These are phyloP conservation scores for Phaethon lepturus DNA, from an alignment of 2,113 vertebrate species.

Conservation along the genomic window DNA sequence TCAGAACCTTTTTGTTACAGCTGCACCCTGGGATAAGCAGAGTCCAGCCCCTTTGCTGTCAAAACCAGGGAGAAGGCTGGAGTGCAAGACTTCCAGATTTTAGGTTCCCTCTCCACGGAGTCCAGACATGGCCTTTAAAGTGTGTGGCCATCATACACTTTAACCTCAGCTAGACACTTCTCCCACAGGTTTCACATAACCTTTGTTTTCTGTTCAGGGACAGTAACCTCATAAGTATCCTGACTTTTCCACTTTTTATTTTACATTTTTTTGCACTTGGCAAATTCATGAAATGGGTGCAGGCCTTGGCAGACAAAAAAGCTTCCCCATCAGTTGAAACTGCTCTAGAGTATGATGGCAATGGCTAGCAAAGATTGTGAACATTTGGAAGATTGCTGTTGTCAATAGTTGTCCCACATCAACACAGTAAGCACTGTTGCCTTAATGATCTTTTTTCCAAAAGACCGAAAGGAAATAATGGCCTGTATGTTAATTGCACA, in stretches of 20 bases:
- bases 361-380: background rate
- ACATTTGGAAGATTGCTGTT: background rate
- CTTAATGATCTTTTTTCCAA: background rate
- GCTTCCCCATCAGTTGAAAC: background rate
- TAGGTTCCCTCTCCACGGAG: background rate
- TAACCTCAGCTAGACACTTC: background rate
- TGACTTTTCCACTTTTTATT: background rate
- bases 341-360: background rate
- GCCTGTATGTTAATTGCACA: background rate
- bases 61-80: background rate
- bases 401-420: background rate
- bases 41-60: fast-evolving
- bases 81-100: background rate
- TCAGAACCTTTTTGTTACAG: background rate
- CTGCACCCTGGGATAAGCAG: background rate
- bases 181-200: background rate
- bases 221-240: background rate
- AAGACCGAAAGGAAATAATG: background rate
- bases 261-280: background rate
- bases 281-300: background rate
- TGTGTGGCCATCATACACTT: background rate
- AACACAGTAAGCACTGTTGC: background rate
- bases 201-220: background rate
- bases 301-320: background rate
- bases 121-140: background rate